Base-by-base conservation (phyloP, 2,113 vertebrate species). In the Nettapus auritus region DNA sequence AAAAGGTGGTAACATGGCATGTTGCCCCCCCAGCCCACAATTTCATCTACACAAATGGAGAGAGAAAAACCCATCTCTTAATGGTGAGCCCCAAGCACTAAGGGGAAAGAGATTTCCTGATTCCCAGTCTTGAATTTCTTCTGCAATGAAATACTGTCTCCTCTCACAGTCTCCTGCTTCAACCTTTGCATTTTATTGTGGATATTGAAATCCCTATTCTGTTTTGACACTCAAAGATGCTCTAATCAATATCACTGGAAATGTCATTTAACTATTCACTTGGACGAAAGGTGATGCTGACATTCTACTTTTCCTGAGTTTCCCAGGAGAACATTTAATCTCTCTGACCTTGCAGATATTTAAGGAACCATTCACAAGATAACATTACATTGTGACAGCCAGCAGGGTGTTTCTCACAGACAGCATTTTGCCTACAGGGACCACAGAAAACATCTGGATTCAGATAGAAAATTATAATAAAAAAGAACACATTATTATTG, bases 271-370 rank as follows among this genome's bases (percentile, higher is more conserved):
- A 57, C 88, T 95, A 95, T 95, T 96, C 85, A 94, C 81, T 66
- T 55, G 79, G 82, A 75, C 11, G 16, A 97, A 97, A 97, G 91
- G 93, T 76, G 36, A 97, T 90, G 94, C 96, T 98, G 97, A 97
- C 96, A 96, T 97, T 97, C 97, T 95, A 42, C 89, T 97, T 96
- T 97, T 96, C 77, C 88, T 86, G 82, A 86, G 82, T 78, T 95
- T 97, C 97, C 94, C 92, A 33, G 84, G 92, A 93, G 97, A 95
- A 90, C 17, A 25, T 90, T 97, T 97, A 97, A 97, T 97, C 96
- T 93, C 84, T 71, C 11, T 96, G 96, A 97, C 97, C 95, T 97
- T 97, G 96, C 68, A 94, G 95, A 93, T 96, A 96, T 96, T 97
- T 97, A 97, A 96, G 92, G 96, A 96, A 86, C 73, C 88, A 82